These are phyloP conservation scores for Heteromormyrus szaboi DNA, from an alignment of 2,797 vertebrate species.

Conservation along the genomic window DNA sequence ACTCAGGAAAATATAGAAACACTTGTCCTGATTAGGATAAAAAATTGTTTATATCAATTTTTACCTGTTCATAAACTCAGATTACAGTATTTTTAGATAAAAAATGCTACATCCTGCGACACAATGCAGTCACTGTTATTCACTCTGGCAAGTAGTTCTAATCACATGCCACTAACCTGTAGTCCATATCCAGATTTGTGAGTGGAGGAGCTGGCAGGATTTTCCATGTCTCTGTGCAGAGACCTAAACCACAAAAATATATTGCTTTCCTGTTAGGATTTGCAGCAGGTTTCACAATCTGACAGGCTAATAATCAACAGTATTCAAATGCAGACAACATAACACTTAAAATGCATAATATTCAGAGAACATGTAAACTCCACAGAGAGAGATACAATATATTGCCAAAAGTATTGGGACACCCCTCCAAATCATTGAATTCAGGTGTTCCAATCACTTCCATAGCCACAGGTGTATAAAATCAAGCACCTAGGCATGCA, in stretches of 20 bases:
- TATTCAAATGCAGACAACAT: background rate
- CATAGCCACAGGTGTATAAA: background rate
- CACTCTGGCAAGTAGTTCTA: background rate
- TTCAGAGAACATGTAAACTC: background rate
- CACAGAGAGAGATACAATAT: background rate
- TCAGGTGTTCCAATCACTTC: background rate
- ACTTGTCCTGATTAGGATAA: background rate
- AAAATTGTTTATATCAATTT: background rate
- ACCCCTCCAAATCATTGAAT: background rate
- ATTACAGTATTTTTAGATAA: background rate
- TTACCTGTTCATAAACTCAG: background rate
- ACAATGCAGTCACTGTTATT: background rate
- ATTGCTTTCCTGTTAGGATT: no score
- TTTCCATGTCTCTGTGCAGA: conserved; percentile 48
- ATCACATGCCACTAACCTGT: conserved; percentile 56
- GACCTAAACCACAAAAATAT: conserved; percentile 48
- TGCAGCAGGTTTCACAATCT: background rate
- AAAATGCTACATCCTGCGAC: background rate
- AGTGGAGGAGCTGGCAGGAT: conserved; percentile 26
- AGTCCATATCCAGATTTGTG: conserved; percentile 73
- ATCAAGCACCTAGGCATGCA: background rate
- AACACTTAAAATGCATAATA: background rate
- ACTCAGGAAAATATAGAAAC: background rate
- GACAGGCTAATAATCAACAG: background rate
- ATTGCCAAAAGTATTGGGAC: background rate